phyloP scores from a whole-genome alignment of 2,888 invertebrate genomes.

The Silvanus unidentatus region DNA sequence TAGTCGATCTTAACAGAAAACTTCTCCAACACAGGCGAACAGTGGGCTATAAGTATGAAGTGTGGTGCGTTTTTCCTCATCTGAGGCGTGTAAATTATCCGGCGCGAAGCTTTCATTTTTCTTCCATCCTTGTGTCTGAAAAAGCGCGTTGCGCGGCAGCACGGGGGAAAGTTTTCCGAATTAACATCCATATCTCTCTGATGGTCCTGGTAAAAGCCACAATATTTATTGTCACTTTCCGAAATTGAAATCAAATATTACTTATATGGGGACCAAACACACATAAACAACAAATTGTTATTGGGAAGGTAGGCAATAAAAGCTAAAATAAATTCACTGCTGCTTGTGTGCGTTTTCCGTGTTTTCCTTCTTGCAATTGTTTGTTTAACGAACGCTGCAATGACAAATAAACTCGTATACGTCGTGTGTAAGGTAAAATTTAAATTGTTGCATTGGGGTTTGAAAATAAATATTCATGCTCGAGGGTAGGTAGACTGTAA shows the following conservation, averaged over 20 bases:
- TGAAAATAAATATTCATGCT: conserved; percentile 18
- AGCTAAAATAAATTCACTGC: too few species aligned
- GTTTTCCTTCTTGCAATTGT: too few species aligned
- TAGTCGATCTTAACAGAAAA: conserved; percentile 13
- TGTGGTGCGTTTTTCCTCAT: conserved; percentile 1
- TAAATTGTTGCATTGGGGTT: too few species aligned
- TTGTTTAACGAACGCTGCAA: too few species aligned
- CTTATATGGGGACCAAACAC: too few species aligned
- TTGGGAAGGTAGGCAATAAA: too few species aligned
- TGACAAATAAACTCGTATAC: too few species aligned
- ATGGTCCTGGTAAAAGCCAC: conserved; percentile 8
- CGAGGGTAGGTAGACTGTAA: conserved; percentile 13
- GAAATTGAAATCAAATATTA: conserved; percentile 20
- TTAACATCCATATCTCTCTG: conserved; percentile 5
- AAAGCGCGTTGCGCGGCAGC: too few species aligned
- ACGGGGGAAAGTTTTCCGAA: conserved; percentile 1
- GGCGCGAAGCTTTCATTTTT: conserved; percentile 5
- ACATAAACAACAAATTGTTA: too few species aligned
- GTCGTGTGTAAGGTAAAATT: too few species aligned
- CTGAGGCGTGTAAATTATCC: conserved; percentile 8
- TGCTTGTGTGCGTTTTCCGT: too few species aligned
- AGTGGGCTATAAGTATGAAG: too few species aligned
- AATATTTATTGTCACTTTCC: conserved; percentile 26
- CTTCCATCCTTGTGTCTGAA: not conserved
- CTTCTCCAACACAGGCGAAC: conserved; percentile 2